phyloP scores from a whole-genome alignment of 2,888 invertebrate species.

The Azorinus chamasolen region DNA sequence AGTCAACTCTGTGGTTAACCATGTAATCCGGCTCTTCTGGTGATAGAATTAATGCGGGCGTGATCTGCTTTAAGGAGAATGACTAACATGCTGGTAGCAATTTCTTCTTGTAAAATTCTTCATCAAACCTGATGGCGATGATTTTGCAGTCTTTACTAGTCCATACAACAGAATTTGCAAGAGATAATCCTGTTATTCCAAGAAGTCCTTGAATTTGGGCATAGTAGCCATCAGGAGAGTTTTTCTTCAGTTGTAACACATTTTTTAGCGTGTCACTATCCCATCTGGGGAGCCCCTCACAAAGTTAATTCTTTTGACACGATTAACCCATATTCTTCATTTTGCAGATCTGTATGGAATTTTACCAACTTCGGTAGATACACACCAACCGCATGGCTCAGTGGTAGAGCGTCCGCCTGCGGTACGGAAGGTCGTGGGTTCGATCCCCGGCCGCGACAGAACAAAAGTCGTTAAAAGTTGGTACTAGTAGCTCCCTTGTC shows the following conservation, averaged over 20 bases:
- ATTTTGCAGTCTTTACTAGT: slow-evolving; percentile 18
- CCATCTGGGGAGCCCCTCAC: slow-evolving; percentile 34
- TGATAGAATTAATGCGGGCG: neutral
- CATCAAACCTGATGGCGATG: slow-evolving; percentile 9
- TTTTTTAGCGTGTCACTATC: slow-evolving; percentile 13
- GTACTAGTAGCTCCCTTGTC: no score
- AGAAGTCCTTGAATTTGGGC: no score
- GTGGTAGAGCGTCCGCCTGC: no score
- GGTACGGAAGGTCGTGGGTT: no score
- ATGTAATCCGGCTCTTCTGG: no score
- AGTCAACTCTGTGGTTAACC: no score
- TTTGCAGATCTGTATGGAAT: slow-evolving; percentile 9
- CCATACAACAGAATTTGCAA: slow-evolving; percentile 40
- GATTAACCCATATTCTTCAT: slow-evolving; percentile 18
- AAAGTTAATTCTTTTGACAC: slow-evolving; percentile 13
- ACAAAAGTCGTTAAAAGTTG: no score
- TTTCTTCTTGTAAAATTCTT: slow-evolving; percentile 11
- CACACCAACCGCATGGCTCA: no score
- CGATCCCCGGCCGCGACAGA: no score
- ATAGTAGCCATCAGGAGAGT: slow-evolving; percentile 20
- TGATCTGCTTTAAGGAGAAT: slow-evolving; percentile 6
- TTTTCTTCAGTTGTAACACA: neutral
- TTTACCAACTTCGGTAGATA: no score
- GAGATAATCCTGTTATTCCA: slow-evolving; percentile 2
- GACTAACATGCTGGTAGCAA: slow-evolving; percentile 12